Conservation (phyloP, 2,113 vertebrate species). For the Rhadina sibilatrix region DNA sequence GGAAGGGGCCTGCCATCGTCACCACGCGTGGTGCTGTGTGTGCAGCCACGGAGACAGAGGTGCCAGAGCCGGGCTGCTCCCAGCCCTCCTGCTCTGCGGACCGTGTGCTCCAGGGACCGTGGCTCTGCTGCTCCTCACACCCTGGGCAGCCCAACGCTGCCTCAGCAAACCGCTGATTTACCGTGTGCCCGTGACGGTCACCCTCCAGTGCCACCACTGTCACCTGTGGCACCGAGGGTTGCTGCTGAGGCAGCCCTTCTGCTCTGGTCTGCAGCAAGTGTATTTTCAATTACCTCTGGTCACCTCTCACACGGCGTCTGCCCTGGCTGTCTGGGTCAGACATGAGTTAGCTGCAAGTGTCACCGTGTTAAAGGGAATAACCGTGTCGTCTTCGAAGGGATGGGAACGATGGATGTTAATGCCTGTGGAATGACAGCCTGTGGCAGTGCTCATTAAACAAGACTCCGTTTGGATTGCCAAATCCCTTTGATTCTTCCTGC, state of each 20-base stretch:
- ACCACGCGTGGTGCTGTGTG: background rate
- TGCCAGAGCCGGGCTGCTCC: background rate
- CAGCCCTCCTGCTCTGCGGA: background rate
- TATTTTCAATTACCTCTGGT: background rate
- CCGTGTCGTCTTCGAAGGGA: rapidly evolving
- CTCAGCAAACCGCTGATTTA: background rate
- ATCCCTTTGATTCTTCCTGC: constrained; percentile 19
- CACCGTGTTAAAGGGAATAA: background rate
- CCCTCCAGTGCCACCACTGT: background rate
- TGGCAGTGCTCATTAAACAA: background rate
- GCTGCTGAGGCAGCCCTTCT: background rate
- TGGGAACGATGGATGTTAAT: background rate
- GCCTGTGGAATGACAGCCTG: background rate
- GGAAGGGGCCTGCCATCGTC: constrained; percentile 13
- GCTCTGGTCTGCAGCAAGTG: rapidly evolving
- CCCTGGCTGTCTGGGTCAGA: background rate
- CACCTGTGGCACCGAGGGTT: background rate
- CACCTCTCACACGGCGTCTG: background rate
- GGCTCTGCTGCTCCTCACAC: rapidly evolving
- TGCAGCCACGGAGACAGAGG: background rate
- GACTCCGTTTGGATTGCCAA: background rate
- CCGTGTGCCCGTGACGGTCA: rapidly evolving
- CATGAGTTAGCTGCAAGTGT: background rate
- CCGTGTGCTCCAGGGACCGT: rapidly evolving
- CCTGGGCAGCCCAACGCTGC: rapidly evolving